Evolutionary conservation across 92 coral and sea anemone species (phyloP).

Genomic region (Epizoanthus scotinus): DNA sequence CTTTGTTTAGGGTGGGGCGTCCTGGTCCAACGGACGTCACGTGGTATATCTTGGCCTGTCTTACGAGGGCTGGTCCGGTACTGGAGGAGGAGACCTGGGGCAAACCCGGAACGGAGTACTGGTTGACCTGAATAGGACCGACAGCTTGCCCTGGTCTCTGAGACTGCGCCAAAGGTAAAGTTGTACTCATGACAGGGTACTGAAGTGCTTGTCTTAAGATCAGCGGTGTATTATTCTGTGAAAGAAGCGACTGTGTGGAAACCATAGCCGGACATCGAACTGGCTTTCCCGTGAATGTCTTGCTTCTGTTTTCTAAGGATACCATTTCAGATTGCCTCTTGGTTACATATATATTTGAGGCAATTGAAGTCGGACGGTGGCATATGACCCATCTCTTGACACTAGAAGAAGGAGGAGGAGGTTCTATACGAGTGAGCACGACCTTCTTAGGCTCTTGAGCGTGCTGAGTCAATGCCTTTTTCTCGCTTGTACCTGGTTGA

Average conservation of each 20-base stretch:
- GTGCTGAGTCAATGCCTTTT: not conserved
- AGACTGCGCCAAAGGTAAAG: not conserved
- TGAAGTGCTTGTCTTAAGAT: constrained; percentile 3
- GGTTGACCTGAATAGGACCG: not conserved
- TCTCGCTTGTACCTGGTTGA: not conserved
- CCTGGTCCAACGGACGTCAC: not conserved
- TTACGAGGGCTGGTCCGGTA: not conserved
- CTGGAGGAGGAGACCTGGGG: not conserved
- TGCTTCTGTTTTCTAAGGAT: no score
- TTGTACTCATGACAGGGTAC: constrained; percentile 3
- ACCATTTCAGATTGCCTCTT: not conserved
- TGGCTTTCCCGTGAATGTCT: not conserved
- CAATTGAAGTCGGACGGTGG: constrained; percentile 2
- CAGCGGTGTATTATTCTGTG: not conserved
- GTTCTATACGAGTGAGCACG: not conserved
- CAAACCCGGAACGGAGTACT: not conserved
- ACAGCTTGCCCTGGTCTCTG: not conserved
- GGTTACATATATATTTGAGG: not conserved
- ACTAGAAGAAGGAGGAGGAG: not conserved
- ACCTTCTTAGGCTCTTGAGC: not conserved
- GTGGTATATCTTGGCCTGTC: not conserved
- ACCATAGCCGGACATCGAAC: not conserved
- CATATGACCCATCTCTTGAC: constrained; percentile 8
- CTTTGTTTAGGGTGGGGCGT: not conserved
- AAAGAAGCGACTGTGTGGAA: not conserved